phyloP scores from a whole-genome alignment of 2,113 vertebrate species.

The Papio anubis region DNA sequence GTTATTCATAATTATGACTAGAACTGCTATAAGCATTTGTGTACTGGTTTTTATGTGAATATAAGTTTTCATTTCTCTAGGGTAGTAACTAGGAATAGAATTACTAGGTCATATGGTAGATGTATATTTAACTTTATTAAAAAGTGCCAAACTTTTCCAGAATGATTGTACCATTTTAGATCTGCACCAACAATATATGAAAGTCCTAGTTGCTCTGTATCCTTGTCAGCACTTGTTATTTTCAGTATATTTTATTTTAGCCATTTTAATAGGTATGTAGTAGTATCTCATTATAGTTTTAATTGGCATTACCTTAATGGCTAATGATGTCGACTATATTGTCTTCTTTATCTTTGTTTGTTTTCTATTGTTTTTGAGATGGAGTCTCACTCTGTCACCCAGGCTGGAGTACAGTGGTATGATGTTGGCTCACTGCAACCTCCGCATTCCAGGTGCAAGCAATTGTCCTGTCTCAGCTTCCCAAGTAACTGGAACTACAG shows the following conservation, averaged over 20 bases:
- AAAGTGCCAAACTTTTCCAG: neutral
- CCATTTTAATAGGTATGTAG: neutral
- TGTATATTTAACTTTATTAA: neutral
- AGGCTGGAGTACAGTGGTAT: no score
- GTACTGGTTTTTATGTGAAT: neutral
- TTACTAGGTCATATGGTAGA: neutral
- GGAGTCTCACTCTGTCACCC: no score
- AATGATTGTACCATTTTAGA: neutral
- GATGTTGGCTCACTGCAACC: no score
- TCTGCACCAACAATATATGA: neutral
- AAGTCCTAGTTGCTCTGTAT: neutral
- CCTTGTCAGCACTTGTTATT: neutral
- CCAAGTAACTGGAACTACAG: no score
- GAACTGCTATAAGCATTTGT: neutral
- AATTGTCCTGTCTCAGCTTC: no score
- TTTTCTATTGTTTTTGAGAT: no score
- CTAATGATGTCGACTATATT: neutral
- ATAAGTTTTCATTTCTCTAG: conserved; percentile 9
- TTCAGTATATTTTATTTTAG: neutral
- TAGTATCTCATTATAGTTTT: neutral
- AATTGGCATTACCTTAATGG: neutral
- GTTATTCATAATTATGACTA: neutral
- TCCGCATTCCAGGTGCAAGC: no score
- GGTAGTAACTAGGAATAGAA: neutral
- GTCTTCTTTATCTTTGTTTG: no score